Base-by-base conservation (phyloP, 2,797 vertebrate genomes). In the Novumbra hubbsi region DNA sequence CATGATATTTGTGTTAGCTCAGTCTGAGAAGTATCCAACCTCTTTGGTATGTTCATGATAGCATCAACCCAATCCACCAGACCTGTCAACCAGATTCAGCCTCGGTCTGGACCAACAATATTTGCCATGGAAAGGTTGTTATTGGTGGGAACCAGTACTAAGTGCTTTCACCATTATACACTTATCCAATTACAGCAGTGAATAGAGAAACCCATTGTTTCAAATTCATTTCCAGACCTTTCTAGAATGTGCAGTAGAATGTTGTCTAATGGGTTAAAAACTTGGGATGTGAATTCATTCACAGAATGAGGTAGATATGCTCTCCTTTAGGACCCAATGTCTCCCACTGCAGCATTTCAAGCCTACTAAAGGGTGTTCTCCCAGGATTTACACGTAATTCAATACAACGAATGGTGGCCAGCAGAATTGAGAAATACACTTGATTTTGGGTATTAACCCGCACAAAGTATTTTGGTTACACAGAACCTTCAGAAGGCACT, bases 161-260 rank as follows among this genome's bases (percentile, higher is more conserved):
- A 55, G 38, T 14, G 73, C 69, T 63, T 71, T 21, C 72, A 73
- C 32, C 62, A 79, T 84, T 78, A 84, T 76, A 67, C 73, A 65
- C 45, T 83, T 76, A 81, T 78, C 73, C 73, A 55, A 70, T 84
- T 69, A 76, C 62, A 24, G 17, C 7, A 68, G 57, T 41, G 74
- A 80, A 81, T 75, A 88, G 74, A 79, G 72, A 68, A 72, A 72
- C 30, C 8, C 76, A 73, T 67, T 85, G 81, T 84, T 76, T 38
- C n/a, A n/a, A 57, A 45, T 19, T 16, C 45, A 57, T 60, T 73
- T 55, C 64, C 49, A 63, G 67, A 73, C 76, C 70, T 45, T 19
- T 52, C 73, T 32, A 73, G 76, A 84, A 88, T 83, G 74, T 73
- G 78, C 52, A 70, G 72, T 62, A 71, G 62, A 80, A 38, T 38